Conservation (phyloP, 2,888 invertebrate genomes). For the Acanthosoma haemorrhoidale region DNA sequence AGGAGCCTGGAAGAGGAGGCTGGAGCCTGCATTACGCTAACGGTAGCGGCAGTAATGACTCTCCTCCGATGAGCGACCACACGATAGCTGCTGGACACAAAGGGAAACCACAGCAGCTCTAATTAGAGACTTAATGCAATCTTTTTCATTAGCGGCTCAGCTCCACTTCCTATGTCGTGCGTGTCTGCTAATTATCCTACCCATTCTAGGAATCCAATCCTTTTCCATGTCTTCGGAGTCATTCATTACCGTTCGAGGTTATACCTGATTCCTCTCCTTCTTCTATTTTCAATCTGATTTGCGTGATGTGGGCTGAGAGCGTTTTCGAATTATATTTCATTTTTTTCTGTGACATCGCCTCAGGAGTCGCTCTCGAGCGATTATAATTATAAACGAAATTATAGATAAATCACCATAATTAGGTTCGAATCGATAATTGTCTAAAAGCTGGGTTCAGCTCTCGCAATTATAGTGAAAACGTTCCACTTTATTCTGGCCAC, state of each 20-base stretch:
- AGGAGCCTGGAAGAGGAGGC: no score
- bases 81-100: neutral
- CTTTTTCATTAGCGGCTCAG: neutral
- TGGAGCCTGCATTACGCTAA: no score
- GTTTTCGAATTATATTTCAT: neutral
- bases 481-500: no score
- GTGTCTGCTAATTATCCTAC: neutral
- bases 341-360: neutral
- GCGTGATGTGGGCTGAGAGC: neutral
- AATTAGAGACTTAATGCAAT: neutral
- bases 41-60: no score
- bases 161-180: conserved; percentile 10
- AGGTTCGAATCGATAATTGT: no score
- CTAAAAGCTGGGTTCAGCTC: no score
- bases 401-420: no score
- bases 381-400: no score
- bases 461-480: no score
- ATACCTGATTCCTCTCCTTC: neutral
- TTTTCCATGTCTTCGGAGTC: neutral
- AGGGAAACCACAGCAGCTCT: neutral
- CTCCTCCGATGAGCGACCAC: neutral
- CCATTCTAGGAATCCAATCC: neutral
- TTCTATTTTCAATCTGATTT: neutral
- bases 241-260: conserved; percentile 1
- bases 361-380: neutral